Evolutionary conservation across 2,888 invertebrate species (phyloP), one percentile per base, ranked within the genome.

Genomic region (Leptopilina syphax): DNA sequence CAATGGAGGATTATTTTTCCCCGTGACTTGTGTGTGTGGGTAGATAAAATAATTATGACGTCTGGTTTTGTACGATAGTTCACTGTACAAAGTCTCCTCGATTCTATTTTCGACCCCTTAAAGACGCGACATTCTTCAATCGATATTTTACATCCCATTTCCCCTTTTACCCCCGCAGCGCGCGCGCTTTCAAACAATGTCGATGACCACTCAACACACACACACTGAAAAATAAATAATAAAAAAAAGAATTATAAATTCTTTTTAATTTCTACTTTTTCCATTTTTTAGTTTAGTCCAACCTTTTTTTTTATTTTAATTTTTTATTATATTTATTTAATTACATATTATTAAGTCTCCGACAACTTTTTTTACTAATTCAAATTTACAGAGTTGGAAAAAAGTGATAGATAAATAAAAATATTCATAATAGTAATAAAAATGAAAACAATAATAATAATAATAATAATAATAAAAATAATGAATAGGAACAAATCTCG

Each of bases 11-110:
- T 70, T 70, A 70, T 70, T 70, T 57, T 70, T 24, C 70, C 8
- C 27, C 1, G 12, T 54, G 27, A 18, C 8, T 47, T 57, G 54
- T 34, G n/a, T 57, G 54, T 34, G n/a, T 24, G 70, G 70, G 13
- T 70, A 54, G 70, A 13, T 70, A 34, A 70, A 57, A 70, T 70
- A 54, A 70, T 70, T 70, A 70, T 70, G 70, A 70, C 27, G 70
- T 70, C 70, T 70, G 54, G 13, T 27, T 70, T 54, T 70, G 54
- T 54, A 50, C 70, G 54, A 70, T 27, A 70, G 54, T 54, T 70
- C 27, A 50, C 27, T 50, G 7, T 8, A 8, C 44, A 44, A 44
- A 44, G 44, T 44, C 44, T 44, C 44, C 54, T 70, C 70, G 70
- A 70, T 27, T 50, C 70, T 70, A 70, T 70, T 70, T 70, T 70